A percentile compares a stretch with the other conserved stretches of the same genome.
These are phyloP conservation scores for Lordiphosa stackelbergi DNA, from an alignment of 1,140 invertebrate genomes.

Conservation along the genomic window DNA sequence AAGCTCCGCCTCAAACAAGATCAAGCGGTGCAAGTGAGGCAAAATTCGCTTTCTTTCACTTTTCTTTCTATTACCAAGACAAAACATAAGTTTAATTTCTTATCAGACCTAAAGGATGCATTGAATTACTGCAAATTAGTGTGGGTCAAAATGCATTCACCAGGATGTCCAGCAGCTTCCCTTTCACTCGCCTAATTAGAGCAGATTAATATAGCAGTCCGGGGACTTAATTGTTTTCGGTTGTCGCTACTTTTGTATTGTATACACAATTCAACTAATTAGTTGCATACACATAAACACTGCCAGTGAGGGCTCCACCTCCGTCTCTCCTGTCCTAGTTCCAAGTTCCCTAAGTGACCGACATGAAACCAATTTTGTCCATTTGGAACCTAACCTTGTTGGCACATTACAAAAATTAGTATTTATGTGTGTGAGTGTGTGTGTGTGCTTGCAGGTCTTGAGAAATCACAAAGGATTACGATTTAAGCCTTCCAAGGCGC, in stretches of 20 bases:
- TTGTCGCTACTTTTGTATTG: slow-evolving; percentile 30
- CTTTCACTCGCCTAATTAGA: slow-evolving; percentile 44
- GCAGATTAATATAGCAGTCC: slow-evolving; percentile 34
- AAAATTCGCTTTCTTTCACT: no score
- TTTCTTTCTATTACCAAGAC: no score
- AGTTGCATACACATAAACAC: slow-evolving; percentile 36
- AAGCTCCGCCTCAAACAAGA: no score
- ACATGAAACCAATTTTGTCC: slow-evolving; percentile 26
- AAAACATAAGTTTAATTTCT: no score
- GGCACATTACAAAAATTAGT: slow-evolving; percentile 66
- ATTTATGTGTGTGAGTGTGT: slow-evolving; percentile 9
- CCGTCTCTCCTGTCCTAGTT: not conserved
- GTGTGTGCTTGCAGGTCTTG: slow-evolving; percentile 31
- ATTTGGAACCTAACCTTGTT: slow-evolving; percentile 10
- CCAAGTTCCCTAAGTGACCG: not conserved
- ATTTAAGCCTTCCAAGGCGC: slow-evolving; percentile 19
- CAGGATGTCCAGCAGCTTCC: slow-evolving; percentile 40
- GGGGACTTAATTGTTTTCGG: slow-evolving; percentile 18
- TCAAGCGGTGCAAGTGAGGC: no score
- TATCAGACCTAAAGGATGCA: not conserved
- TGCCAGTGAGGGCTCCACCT: not conserved
- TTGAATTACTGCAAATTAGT: not conserved
- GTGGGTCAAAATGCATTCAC: slow-evolving; percentile 21
- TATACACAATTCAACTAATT: slow-evolving; percentile 54
- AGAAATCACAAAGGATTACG: slow-evolving; percentile 65